Conservation (phyloP, 2,113 vertebrate species). For the Rhadina sibilatrix region DNA sequence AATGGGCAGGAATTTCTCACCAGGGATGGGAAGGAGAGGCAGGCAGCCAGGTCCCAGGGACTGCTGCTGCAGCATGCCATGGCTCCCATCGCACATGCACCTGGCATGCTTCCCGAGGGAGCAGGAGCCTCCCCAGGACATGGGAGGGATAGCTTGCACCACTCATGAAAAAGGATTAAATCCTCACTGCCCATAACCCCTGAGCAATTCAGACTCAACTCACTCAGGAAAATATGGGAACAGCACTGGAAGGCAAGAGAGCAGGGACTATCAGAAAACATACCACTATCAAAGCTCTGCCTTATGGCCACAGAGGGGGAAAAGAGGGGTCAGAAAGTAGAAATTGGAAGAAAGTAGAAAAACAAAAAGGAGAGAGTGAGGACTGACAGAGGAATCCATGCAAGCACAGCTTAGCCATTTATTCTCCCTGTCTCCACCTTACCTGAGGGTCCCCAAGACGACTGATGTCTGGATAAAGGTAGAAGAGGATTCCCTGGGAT, state of each 20-base stretch:
- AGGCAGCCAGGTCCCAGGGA: not conserved
- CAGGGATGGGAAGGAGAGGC: not conserved
- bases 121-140: not conserved
- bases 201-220: not conserved
- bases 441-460: conserved; percentile 90
- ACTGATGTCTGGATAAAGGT: conserved; percentile 89
- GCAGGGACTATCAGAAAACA: not conserved
- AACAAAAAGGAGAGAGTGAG: not conserved
- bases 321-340: not conserved
- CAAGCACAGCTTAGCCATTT: not conserved
- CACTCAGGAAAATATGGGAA: not conserved
- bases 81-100: not conserved
- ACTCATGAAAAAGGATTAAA: not conserved
- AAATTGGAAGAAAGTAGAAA: not conserved
- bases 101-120: accelerated
- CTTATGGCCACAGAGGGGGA: not conserved
- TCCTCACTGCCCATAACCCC: not conserved
- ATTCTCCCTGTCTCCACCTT: not conserved
- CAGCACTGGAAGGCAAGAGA: not conserved
- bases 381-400: not conserved
- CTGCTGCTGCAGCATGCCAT: not conserved
- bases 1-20: not conserved
- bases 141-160: accelerated
- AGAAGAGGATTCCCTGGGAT: conserved; percentile 86
- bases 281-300: not conserved